Conservation (phyloP, 2,113 vertebrate species). For the Cyprinodon brontotheroides region DNA sequence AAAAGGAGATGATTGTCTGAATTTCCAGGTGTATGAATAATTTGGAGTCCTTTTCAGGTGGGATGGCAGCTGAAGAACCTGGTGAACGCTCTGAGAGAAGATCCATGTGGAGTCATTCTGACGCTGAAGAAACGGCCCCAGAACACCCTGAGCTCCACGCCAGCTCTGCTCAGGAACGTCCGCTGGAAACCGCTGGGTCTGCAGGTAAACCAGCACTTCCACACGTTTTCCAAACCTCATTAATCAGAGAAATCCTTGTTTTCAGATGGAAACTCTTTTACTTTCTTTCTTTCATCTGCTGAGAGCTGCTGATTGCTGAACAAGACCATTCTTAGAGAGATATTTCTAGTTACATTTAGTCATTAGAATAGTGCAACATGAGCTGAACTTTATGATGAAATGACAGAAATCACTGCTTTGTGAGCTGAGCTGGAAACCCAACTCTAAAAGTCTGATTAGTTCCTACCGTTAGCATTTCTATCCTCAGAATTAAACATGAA, state of each 20-base stretch:
- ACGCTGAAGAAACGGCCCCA: conserved; percentile 90
- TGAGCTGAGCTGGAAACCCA: no score
- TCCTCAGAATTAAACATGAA: no score
- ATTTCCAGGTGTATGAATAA: neutral
- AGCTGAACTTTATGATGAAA: no score
- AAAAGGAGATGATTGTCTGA: neutral
- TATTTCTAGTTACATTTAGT: no score
- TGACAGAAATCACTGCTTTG: neutral
- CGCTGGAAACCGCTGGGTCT: conserved; percentile 90
- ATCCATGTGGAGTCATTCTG: conserved; percentile 88
- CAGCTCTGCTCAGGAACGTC: conserved; percentile 88
- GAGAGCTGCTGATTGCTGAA: neutral
- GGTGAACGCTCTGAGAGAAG: conserved; percentile 89
- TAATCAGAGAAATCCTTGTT: conserved; percentile 9
- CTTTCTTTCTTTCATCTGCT: conserved; percentile 36
- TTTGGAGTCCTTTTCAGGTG: conserved; percentile 74
- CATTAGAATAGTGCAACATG: no score
- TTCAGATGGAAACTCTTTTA: conserved; percentile 19
- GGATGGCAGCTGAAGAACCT: conserved; percentile 93
- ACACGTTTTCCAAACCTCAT: no score
- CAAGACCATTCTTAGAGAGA: no score
- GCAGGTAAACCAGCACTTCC: conserved; percentile 77
- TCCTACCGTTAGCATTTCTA: no score
- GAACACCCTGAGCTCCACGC: conserved; percentile 88
- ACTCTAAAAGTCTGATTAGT: no score